Evolutionary conservation across 2,888 invertebrate genomes (phyloP), one percentile per base, ranked within the genome.

Genomic region (Erebia palarica): DNA sequence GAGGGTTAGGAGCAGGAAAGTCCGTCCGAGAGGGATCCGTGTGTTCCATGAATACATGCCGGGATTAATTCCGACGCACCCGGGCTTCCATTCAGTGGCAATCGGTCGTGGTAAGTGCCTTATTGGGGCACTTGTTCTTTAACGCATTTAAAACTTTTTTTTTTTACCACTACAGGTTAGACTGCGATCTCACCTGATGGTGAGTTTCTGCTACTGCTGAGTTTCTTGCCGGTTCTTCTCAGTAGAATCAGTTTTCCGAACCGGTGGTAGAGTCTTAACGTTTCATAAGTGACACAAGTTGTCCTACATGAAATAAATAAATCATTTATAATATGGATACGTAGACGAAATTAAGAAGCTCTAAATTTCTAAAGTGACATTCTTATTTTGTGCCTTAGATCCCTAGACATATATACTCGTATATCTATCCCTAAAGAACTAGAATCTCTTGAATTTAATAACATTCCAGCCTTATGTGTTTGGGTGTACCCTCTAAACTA

Each of bases 401-500:
- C 61, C 61, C 61, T 47, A n/a, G n/a, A n/a, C n/a, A n/a, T n/a
- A 13, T 47, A 47, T 18, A 47, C 1, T 21, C 1, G 1, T 2
- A 2, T 21, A 21, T 21, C 21, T 36, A 36, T 36, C 36, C 36
- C 36, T 36, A 36, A 7, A 36, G 21, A 63, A 63, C 61, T 63
- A 63, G 61, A n/a, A 47, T 49, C 63, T 63, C 21, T 21, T 21
- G 21, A 63, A 63, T 63, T 63, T 63, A 63, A 63, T 63, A 49
- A 27, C 63, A 63, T 10, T 11, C 11, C 18, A 1, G 47, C 63
- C 63, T 63, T 21, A 16, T 21, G 47, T 49, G 63, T 16, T 21
- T 47, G 63, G 63, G 47, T 18, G 14, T 49, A 63, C 63, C 63
- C 63, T 63, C 63, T 63, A 49, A 63, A 63, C 47, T 63, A 63